phyloP scores from a whole-genome alignment of 1,140 invertebrate genomes.

The Holcopasites calliopsidis region DNA sequence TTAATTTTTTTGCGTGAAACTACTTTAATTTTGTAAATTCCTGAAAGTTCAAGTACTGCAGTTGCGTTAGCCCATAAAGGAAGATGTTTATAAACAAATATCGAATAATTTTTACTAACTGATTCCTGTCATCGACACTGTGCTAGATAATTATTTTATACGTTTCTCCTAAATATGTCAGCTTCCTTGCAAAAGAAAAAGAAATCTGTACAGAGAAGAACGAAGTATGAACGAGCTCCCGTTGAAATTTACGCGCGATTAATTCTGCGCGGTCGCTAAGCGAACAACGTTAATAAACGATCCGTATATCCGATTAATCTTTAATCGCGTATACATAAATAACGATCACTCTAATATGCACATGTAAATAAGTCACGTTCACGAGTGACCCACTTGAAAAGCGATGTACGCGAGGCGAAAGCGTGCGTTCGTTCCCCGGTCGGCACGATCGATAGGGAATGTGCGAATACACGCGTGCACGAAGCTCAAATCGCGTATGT shows the following conservation, averaged over 20 bases:
- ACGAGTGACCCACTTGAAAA: constrained; percentile 45
- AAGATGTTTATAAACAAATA: no score
- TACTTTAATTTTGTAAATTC: no score
- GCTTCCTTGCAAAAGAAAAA: neutral
- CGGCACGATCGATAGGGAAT: constrained; percentile 48
- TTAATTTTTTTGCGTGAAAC: no score
- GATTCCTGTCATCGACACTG: no score
- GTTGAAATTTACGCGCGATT: neutral
- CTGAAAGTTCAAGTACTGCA: no score
- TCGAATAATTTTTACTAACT: no score
- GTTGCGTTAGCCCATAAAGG: no score
- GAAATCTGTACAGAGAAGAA: neutral
- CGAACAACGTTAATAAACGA: constrained; percentile 6
- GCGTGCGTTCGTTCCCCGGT: neutral
- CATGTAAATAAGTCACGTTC: constrained; percentile 45
- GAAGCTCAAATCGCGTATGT: constrained; percentile 44
- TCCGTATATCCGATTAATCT: constrained; percentile 12
- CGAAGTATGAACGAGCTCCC: neutral
- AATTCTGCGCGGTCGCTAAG: neutral
- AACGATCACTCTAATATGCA: constrained; percentile 40
- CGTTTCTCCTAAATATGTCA: neutral
- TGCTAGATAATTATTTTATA: no score
- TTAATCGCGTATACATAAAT: constrained; percentile 36
- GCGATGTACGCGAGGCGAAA: constrained; percentile 37
- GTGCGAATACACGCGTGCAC: constrained; percentile 5